A percentile compares a stretch with the other conserved stretches of the same genome.
Conservation (phyloP, 2,888 invertebrate genomes). For the Ochlodes sylvanus region DNA sequence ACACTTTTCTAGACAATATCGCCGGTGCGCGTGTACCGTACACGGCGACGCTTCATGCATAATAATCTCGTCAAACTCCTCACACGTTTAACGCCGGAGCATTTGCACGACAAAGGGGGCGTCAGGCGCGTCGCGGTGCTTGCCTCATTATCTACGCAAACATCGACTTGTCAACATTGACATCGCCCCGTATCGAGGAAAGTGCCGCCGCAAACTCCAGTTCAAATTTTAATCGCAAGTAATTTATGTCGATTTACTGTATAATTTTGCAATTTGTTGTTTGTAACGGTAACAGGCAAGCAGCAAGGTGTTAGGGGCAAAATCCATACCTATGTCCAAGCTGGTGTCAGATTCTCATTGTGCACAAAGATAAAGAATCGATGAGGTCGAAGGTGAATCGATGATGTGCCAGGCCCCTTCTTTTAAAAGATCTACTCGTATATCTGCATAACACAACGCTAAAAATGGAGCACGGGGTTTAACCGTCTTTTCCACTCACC, state of each 20-base stretch:
- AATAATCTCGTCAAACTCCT: constrained; percentile 20
- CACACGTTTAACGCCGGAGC: constrained; percentile 16
- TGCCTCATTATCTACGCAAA: constrained; percentile 26
- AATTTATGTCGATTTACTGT: not conserved
- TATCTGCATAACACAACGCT: too few species aligned
- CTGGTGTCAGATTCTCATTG: too few species aligned
- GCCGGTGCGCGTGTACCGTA: not conserved
- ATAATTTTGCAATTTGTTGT: not conserved
- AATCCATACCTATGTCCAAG: too few species aligned
- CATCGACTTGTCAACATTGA: constrained; percentile 16
- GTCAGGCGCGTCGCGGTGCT: not conserved
- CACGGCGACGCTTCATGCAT: constrained; percentile 4
- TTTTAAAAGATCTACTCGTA: too few species aligned
- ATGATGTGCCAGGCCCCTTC: too few species aligned
- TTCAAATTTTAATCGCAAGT: not conserved
- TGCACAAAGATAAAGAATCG: too few species aligned
- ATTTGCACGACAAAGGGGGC: constrained; percentile 28
- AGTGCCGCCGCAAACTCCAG: not conserved
- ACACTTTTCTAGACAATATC: constrained; percentile 1
- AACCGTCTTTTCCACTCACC: too few species aligned
- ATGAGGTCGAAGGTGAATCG: too few species aligned
- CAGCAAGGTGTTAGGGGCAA: too few species aligned
- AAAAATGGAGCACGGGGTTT: too few species aligned
- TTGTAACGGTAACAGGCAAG: too few species aligned
- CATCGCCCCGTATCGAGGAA: constrained; percentile 1